Base-by-base conservation (phyloP, 2,797 vertebrate species). In the Cichlasoma orientale region DNA sequence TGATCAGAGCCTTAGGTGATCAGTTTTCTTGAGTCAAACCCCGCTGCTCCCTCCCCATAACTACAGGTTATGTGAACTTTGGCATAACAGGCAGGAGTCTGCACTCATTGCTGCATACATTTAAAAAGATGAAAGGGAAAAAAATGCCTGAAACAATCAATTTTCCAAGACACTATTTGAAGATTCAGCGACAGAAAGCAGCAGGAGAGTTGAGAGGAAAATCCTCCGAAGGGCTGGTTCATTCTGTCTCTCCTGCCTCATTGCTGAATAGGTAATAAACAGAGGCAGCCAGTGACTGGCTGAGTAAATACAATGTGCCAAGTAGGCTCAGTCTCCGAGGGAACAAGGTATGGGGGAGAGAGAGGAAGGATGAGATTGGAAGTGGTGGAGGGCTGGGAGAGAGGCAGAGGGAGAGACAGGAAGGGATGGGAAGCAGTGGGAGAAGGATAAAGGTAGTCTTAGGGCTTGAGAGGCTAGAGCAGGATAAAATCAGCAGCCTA, bases 281-380 rank as follows among this genome's bases (percentile, higher is more conserved):
- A 83, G 83, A 84, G 76, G 75, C 86, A 78, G 89, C 58, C 73
- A 36, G 79, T 70, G 87, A 85, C 23, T 11, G 71, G 68, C 69
- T 78, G 83, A 83, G 79, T 84, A 90, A 89, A 91, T 83, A 90
- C 90, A 72, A 72, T 55, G 79, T 79, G 83, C 79, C 66, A 76
- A 82, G 75, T 14, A 78, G 81, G 78, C 75, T 44, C 71, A 68
- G 80, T 79, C 88, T 84, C 80, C 16, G 56, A 73, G 75, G 75
- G 5, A 56, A 74, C 52, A 23, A 55, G 73, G 78, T 63, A 47
- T 50, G 19, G 11, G 54, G 53, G 41, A 27, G 38, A 71, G 58
- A 29, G 56, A 54, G 52, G 59, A 56, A 79, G 72, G 61, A 36
- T 55, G 57, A 58, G 81, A 79, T 47, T 55, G 29, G 72, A 57